These are phyloP conservation scores for Mormyrus proboscirostris DNA, from an alignment of 2,797 vertebrate genomes.

Conservation along the genomic window DNA sequence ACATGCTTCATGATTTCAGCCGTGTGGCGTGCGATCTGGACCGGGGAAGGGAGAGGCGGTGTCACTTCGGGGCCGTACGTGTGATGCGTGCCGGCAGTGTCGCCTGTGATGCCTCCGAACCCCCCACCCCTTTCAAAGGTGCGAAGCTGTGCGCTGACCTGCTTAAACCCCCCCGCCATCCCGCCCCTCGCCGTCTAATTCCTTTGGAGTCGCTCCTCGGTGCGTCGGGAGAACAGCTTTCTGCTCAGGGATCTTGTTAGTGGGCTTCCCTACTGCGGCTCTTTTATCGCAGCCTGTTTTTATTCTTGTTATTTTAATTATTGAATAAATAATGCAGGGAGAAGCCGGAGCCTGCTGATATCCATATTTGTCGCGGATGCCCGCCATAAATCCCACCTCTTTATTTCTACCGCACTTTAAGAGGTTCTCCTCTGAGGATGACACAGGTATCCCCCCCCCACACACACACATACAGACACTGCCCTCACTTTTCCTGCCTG, in stretches of 20 bases:
- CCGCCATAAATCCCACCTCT: neutral
- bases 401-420: neutral
- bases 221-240: conserved; percentile 34
- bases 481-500: neutral
- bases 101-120: neutral
- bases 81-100: neutral
- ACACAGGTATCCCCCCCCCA: neutral
- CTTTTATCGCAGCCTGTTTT: conserved; percentile 33
- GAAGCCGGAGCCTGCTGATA: neutral
- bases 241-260: conserved; percentile 45
- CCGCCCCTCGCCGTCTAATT: conserved; percentile 21
- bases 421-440: neutral
- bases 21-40: too few species aligned
- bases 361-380: neutral
- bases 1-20: neutral
- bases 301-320: conserved; percentile 41
- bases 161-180: conserved; percentile 23
- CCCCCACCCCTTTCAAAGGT: conserved; percentile 25
- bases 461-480: too few species aligned
- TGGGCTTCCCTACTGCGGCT: conserved; percentile 39
- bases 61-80: conserved; percentile 8
- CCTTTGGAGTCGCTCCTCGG: conserved; percentile 41
- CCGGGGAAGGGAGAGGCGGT: neutral
- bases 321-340: conserved; percentile 28
- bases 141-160: conserved; percentile 33